Evolutionary conservation across 2,888 invertebrate species (phyloP).

Genomic region (Deilephila elpenor): DNA sequence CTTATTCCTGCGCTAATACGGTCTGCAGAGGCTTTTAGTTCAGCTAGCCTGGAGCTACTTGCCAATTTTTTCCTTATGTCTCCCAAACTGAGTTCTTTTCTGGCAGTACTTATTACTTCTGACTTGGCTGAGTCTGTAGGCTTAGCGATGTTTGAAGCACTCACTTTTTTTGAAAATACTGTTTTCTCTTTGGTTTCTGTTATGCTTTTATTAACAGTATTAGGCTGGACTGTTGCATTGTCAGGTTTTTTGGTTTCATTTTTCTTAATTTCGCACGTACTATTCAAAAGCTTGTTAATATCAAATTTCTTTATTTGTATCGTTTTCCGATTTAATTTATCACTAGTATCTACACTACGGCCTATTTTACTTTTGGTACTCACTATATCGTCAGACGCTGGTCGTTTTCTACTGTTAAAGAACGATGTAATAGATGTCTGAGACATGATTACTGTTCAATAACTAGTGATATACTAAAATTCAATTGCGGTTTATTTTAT

Average conservation of each 20-base stretch:
- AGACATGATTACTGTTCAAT: conserved; percentile 83
- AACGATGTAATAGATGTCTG: conserved; percentile 91
- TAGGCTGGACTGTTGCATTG: neutral
- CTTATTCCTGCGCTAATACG: conserved; percentile 87
- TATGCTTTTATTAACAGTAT: neutral
- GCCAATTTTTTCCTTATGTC: conserved; percentile 88
- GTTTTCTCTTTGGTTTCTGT: conserved; percentile 36
- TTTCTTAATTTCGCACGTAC: neutral
- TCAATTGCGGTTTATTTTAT: too few relatives aligned
- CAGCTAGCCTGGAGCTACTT: conserved; percentile 88
- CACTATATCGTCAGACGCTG: conserved; percentile 87
- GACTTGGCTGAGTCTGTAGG: conserved; percentile 52
- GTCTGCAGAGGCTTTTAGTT: conserved; percentile 88
- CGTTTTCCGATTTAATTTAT: conserved; percentile 19
- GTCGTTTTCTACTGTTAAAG: conserved; percentile 91
- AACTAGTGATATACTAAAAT: neutral
- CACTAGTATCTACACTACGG: conserved; percentile 27
- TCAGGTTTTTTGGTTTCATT: conserved; percentile 37
- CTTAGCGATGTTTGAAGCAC: conserved; percentile 60
- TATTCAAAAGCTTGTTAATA: conserved; percentile 34
- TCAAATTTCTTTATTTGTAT: conserved; percentile 44
- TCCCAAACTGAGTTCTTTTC: conserved; percentile 87
- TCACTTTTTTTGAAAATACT: conserved; percentile 68
- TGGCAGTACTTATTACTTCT: conserved; percentile 75
- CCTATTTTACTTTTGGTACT: conserved; percentile 82